Conservation (phyloP, 1,140 invertebrate species). For the Lucilia cuprina region DNA sequence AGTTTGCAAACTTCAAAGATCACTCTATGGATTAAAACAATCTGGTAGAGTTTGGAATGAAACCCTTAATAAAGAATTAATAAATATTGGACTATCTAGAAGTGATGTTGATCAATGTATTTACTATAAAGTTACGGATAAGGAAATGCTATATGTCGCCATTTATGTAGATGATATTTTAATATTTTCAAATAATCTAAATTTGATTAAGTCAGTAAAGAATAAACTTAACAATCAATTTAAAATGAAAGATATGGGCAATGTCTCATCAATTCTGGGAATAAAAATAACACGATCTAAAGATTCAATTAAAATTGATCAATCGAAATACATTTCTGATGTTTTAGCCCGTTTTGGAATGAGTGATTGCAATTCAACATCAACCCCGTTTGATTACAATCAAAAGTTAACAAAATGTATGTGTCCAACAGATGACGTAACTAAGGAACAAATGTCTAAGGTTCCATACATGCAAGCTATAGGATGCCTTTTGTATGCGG, state of each 20-base stretch:
- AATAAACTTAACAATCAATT: conserved; percentile 38
- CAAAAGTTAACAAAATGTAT: conserved; percentile 25
- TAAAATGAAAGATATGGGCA: conserved; percentile 46
- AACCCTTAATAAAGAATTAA: too few species aligned
- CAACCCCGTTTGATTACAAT: conserved; percentile 35
- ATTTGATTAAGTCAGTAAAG: conserved; percentile 36
- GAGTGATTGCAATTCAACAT: conserved; percentile 42
- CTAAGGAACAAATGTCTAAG: background rate
- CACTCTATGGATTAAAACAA: too few species aligned
- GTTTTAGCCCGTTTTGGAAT: conserved; percentile 20
- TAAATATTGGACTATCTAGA: too few species aligned
- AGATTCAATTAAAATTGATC: conserved; percentile 22
- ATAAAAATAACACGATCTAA: conserved; percentile 5
- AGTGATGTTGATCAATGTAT: too few species aligned
- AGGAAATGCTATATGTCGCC: conserved; percentile 21
- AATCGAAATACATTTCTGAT: conserved; percentile 17
- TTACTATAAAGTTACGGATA: too few species aligned
- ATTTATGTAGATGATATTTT: conserved; percentile 45
- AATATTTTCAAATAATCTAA: conserved; percentile 47
- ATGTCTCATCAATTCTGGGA: conserved; percentile 18
- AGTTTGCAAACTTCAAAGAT: too few species aligned
- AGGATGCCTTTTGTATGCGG: conserved; percentile 12
- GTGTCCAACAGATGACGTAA: background rate
- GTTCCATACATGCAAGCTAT: conserved; percentile 21
- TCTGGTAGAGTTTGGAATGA: too few species aligned